phyloP scores from a whole-genome alignment of 2,113 vertebrate species.

The Penelope pileata region DNA sequence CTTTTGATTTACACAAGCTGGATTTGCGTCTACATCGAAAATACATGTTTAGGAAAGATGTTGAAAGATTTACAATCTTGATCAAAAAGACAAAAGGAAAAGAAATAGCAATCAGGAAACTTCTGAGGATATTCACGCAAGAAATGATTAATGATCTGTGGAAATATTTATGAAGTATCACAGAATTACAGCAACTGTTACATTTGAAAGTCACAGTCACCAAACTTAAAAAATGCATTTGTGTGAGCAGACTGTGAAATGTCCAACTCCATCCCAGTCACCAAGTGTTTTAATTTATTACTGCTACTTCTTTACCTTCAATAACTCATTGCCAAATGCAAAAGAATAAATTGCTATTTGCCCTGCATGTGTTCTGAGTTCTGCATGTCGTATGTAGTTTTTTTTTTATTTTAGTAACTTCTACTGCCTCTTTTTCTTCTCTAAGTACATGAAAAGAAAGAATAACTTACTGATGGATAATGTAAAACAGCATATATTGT shows the following conservation, averaged over 20 bases:
- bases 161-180: conserved; percentile 25
- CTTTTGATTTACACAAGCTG: not conserved
- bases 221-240: not conserved
- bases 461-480: not conserved
- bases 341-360: not conserved
- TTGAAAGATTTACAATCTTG: conserved; percentile 39
- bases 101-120: conserved; percentile 70
- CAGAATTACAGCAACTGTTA: conserved; percentile 8
- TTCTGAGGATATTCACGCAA: conserved; percentile 67
- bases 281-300: not conserved
- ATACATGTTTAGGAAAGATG: conserved; percentile 22
- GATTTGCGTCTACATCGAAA: not conserved
- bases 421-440: not conserved
- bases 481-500: not conserved
- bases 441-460: not conserved
- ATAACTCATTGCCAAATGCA: not conserved
- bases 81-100: conserved; percentile 70
- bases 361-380: not conserved
- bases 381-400: not conserved
- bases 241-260: not conserved
- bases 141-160: conserved; percentile 47
- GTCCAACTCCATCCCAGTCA: not conserved
- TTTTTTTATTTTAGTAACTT: not conserved
- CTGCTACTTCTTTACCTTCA: not conserved
- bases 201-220: not conserved